A percentile compares a stretch with the other conserved stretches of the same genome.
Conservation (phyloP, 2,888 invertebrate genomes). For the Acrobasis repandana region DNA sequence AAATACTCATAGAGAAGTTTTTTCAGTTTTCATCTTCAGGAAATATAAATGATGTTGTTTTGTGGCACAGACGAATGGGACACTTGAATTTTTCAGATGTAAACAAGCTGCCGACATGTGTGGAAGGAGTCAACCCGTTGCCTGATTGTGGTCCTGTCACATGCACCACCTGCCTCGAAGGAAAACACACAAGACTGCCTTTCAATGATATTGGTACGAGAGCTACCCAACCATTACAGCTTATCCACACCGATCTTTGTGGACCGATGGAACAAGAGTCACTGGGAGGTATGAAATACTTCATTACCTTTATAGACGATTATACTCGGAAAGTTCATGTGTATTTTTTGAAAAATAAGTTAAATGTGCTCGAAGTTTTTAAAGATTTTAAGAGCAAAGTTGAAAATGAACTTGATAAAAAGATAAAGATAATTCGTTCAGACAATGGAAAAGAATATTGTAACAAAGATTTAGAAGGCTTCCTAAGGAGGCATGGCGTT, state of each 20-base stretch:
- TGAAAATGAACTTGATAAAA: too few relatives aligned
- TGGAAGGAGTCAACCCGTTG: constrained; percentile 29
- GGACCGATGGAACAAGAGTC: constrained; percentile 35
- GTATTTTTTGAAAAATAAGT: constrained; percentile 2
- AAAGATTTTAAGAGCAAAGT: not conserved
- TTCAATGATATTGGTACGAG: constrained; percentile 30
- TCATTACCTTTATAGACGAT: constrained; percentile 12
- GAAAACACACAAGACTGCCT: constrained; percentile 33
- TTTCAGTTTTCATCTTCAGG: not conserved
- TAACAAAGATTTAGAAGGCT: constrained; percentile 29
- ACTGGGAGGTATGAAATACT: constrained; percentile 34
- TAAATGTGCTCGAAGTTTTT: not conserved
- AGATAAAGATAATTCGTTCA: constrained; percentile 26
- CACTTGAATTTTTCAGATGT: constrained; percentile 35
- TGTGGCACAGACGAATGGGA: constrained; percentile 28
- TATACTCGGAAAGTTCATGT: constrained; percentile 5
- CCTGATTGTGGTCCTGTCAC: not conserved
- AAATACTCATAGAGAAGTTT: not conserved
- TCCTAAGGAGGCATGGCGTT: constrained; percentile 38
- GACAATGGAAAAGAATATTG: constrained; percentile 35
- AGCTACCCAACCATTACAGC: constrained; percentile 27
- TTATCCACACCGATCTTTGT: constrained; percentile 35
- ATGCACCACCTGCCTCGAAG: constrained; percentile 32
- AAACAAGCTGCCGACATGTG: constrained; percentile 29
- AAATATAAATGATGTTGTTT: not conserved